phyloP scores from a whole-genome alignment of 2,888 invertebrate genomes.

The Pantelozetes paolii region DNA sequence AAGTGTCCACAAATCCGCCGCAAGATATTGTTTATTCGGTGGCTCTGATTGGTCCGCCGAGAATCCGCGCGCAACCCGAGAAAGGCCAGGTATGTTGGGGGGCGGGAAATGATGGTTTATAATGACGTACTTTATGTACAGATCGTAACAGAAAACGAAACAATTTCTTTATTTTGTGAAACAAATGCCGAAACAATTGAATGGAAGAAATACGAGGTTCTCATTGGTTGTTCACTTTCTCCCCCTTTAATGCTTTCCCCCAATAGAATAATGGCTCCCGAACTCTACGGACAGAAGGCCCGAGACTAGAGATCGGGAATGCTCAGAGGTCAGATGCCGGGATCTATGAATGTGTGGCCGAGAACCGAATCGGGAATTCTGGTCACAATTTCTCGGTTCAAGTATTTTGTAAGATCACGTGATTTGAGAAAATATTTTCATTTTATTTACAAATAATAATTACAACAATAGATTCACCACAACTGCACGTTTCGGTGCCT shows the following conservation, averaged over 20 bases:
- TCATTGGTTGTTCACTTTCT: no score
- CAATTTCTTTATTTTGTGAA: no score
- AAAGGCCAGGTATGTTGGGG: no score
- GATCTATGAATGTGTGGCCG: neutral
- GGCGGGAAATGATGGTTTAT: no score
- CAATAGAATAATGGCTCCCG: no score
- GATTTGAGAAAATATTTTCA: no score
- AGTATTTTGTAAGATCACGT: constrained; percentile 32
- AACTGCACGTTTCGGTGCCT: no score
- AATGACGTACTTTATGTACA: no score
- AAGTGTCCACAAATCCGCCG: neutral
- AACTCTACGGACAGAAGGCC: neutral
- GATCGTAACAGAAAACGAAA: no score
- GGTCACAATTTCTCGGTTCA: neutral
- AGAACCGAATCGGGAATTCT: neutral
- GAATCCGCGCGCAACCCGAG: neutral
- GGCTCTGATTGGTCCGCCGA: neutral
- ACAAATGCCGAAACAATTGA: neutral
- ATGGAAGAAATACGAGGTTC: neutral
- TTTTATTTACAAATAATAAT: no score
- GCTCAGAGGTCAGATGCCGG: neutral
- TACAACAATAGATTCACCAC: no score
- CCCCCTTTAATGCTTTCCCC: no score
- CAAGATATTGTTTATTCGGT: neutral
- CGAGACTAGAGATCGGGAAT: neutral